Percentiles rank a stretch among this genome's conserved stretches.
These are phyloP conservation scores for Malthinus seriepunctatus DNA, from an alignment of 2,888 invertebrate genomes.

Conservation along the genomic window DNA sequence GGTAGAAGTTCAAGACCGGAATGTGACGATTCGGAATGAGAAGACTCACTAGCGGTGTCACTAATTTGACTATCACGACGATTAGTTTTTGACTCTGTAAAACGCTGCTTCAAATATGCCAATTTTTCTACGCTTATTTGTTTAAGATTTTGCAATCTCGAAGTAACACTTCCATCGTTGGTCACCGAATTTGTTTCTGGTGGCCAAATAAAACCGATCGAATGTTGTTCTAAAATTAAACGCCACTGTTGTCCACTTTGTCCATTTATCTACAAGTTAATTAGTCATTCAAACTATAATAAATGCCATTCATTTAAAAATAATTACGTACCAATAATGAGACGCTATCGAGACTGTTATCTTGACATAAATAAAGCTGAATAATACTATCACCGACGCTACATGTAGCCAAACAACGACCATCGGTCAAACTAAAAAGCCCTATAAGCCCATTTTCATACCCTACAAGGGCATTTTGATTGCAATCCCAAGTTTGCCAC, in stretches of 20 bases:
- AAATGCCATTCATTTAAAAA: neutral
- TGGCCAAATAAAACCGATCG: slow-evolving; percentile 74
- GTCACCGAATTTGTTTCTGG: slow-evolving; percentile 47
- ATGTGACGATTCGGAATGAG: slow-evolving; percentile 37
- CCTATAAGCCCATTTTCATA: slow-evolving; percentile 65
- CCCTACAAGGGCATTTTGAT: slow-evolving; percentile 72
- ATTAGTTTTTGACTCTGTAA: slow-evolving; percentile 57
- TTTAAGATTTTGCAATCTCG: slow-evolving; percentile 66
- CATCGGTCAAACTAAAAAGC: slow-evolving; percentile 70
- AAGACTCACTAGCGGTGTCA: slow-evolving; percentile 49
- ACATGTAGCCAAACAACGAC: slow-evolving; percentile 68
- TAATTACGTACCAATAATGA: slow-evolving; percentile 61
- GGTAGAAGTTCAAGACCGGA: slow-evolving; percentile 52
- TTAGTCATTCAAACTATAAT: neutral
- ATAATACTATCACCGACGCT: slow-evolving; percentile 66
- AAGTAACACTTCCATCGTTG: slow-evolving; percentile 52
- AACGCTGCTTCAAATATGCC: slow-evolving; percentile 64
- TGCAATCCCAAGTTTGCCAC: slow-evolving; percentile 77
- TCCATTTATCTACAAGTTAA: slow-evolving; percentile 46
- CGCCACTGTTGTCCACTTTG: slow-evolving; percentile 78
- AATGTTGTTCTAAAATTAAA: slow-evolving; percentile 77
- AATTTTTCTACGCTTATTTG: slow-evolving; percentile 72
- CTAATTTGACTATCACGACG: slow-evolving; percentile 49
- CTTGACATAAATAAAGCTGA: slow-evolving; percentile 70
- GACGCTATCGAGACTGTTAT: slow-evolving; percentile 67